Conservation (phyloP, 2,797 vertebrate genomes). For the Clarias platycephalus region DNA sequence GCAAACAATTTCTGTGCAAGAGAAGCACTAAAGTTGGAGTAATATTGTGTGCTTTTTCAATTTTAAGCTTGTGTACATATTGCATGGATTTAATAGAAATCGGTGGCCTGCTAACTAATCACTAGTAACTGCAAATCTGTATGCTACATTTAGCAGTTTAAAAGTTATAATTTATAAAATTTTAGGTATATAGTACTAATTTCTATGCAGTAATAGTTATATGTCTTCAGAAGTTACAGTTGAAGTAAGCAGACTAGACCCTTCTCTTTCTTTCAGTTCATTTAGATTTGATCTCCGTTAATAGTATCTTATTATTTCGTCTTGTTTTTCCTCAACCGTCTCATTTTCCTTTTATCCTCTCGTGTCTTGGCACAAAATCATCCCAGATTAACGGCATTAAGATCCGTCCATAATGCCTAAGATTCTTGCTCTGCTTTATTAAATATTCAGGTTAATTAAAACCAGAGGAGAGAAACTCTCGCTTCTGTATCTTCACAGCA, state of each 20-base stretch:
- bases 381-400: not conserved
- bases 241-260: not conserved
- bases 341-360: not conserved
- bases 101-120: not conserved
- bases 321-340: not conserved
- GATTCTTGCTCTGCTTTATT: not conserved
- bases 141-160: not conserved
- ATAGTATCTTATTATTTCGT: not conserved
- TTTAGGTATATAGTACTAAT: not conserved
- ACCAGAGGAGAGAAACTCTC: not conserved
- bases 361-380: not conserved
- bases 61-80: not conserved
- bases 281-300: not conserved
- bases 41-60: no score
- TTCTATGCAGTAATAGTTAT: not conserved
- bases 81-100: not conserved
- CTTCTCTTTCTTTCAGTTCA: not conserved
- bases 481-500: not conserved
- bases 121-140: not conserved
- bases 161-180: not conserved
- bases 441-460: constrained; percentile 1
- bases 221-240: not conserved
- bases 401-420: not conserved
- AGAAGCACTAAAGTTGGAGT: no score
- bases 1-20: no score